Conservation (phyloP, 2,888 invertebrate species). For the Hedya salicella region DNA sequence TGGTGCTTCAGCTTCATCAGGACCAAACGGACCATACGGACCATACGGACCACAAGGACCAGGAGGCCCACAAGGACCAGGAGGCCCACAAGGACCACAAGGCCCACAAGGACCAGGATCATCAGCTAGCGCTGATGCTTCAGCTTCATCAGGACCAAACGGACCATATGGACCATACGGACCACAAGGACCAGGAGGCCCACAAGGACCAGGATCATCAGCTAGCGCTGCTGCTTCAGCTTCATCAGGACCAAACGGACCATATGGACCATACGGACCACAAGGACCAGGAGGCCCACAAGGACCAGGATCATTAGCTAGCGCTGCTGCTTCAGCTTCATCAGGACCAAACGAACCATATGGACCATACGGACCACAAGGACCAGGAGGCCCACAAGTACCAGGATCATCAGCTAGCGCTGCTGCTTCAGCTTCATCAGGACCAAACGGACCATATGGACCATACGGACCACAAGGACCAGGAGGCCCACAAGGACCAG, state of each 20-base stretch:
- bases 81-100: conserved; percentile 26
- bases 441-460: conserved; percentile 11
- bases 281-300: neutral
- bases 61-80: conserved; percentile 31
- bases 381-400: conserved; percentile 12
- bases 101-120: conserved; percentile 26
- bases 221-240: conserved; percentile 8
- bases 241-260: conserved; percentile 2
- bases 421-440: neutral
- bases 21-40: conserved; percentile 15
- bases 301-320: neutral
- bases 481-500: conserved; percentile 27
- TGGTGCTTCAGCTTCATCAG: conserved; percentile 5
- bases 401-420: neutral
- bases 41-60: conserved; percentile 27
- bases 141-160: conserved; percentile 6
- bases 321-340: neutral
- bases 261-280: conserved; percentile 12
- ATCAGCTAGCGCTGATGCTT: conserved; percentile 13
- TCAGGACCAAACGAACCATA: neutral
- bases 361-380: neutral
- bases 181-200: conserved; percentile 21
- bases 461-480: conserved; percentile 23
- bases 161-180: conserved; percentile 12
- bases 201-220: conserved; percentile 26